Percentiles rank a stretch among this genome's conserved stretches.
These are phyloP conservation scores for Nemurella pictetii DNA, from an alignment of 2,888 invertebrate species.

Conservation along the genomic window DNA sequence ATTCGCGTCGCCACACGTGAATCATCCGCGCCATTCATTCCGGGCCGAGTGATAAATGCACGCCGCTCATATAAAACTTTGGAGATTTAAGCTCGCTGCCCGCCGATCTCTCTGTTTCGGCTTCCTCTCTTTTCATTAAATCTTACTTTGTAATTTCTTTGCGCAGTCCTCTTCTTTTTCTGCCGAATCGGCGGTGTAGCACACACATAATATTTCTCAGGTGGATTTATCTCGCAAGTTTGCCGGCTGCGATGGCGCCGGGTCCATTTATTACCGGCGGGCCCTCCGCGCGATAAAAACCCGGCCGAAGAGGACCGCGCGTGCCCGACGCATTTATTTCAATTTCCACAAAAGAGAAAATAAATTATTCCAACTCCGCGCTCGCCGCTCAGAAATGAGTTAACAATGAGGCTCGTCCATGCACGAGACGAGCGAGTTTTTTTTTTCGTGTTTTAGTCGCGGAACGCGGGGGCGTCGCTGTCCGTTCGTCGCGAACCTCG, in stretches of 20 bases:
- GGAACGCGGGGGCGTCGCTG: too few relatives aligned
- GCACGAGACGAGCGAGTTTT: background rate
- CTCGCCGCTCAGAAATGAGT: background rate
- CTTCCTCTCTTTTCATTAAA: background rate
- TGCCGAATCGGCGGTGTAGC: background rate
- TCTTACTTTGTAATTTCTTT: background rate
- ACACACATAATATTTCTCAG: background rate
- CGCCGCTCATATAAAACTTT: background rate
- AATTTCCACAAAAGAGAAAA: background rate
- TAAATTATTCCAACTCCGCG: background rate
- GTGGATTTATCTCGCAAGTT: background rate
- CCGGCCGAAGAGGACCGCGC: background rate
- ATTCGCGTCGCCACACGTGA: background rate
- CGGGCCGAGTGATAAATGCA: background rate
- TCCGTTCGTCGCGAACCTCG: background rate
- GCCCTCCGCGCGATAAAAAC: background rate
- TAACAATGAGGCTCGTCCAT: background rate
- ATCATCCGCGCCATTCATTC: background rate
- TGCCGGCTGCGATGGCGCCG: background rate
- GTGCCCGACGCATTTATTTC: background rate
- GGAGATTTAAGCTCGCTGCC: background rate
- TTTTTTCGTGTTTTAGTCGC: too few relatives aligned
- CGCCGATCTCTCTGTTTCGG: background rate
- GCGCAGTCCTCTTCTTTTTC: background rate
- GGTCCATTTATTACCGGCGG: background rate